Conservation (phyloP, 2,888 invertebrate species). For the Phyllotreta cruciferae region DNA sequence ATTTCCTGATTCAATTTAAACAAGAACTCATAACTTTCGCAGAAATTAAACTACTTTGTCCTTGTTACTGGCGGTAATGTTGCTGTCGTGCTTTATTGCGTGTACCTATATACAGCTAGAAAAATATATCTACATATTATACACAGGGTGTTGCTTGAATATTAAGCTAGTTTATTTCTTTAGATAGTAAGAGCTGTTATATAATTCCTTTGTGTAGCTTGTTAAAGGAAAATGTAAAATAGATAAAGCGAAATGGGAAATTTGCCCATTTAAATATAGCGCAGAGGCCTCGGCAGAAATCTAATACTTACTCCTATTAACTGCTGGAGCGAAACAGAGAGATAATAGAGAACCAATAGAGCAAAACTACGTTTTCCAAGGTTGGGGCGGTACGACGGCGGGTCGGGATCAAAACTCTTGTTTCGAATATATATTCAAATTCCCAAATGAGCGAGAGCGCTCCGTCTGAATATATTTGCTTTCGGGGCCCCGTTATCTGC, state of each 20-base stretch:
- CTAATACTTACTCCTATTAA: slow-evolving; percentile 27
- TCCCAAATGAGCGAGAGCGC: slow-evolving; percentile 56
- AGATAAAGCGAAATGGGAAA: slow-evolving; percentile 4
- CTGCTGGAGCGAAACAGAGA: slow-evolving; percentile 41
- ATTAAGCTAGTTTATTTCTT: too few species aligned
- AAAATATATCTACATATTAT: too few species aligned
- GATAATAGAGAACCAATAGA: slow-evolving; percentile 54
- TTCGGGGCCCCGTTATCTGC: slow-evolving; percentile 54
- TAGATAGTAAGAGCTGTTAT: too few species aligned
- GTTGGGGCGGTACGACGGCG: slow-evolving; percentile 37
- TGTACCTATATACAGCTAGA: too few species aligned
- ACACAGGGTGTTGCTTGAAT: too few species aligned
- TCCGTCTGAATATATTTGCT: slow-evolving; percentile 52
- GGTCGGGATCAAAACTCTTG: slow-evolving; percentile 52
- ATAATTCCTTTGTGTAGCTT: too few species aligned
- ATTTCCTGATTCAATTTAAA: slow-evolving; percentile 61
- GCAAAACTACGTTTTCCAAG: slow-evolving; percentile 50
- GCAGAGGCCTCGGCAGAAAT: background rate
- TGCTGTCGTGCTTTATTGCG: background rate
- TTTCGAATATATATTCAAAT: slow-evolving; percentile 58
- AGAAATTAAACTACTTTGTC: slow-evolving; percentile 58
- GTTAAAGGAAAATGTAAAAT: background rate
- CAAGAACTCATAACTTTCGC: slow-evolving; percentile 56
- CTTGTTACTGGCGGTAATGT: slow-evolving; percentile 40
- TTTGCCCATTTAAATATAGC: slow-evolving; percentile 15